Conservation (phyloP, 2,888 invertebrate genomes). For the Callimorpha dominula region DNA sequence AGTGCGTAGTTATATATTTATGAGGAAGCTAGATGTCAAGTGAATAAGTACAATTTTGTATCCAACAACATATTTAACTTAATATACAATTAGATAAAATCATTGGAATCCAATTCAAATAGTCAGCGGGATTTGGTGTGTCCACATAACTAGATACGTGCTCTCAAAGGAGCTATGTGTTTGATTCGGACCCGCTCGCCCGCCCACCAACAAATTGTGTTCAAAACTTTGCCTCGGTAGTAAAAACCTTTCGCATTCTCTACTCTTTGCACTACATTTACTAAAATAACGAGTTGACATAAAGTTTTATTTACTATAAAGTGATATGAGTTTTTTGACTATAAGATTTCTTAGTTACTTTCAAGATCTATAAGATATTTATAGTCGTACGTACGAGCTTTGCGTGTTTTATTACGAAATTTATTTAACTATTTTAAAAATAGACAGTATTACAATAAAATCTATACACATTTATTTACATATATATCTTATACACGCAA, state of each 20-base stretch:
- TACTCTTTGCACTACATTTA: conserved; percentile 53
- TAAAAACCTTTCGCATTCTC: conserved; percentile 59
- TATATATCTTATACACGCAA: too few species aligned
- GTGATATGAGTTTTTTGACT: conserved; percentile 9
- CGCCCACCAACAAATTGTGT: conserved; percentile 65
- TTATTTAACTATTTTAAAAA: too few species aligned
- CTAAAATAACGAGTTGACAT: conserved; percentile 46
- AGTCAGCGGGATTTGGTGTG: conserved; percentile 38
- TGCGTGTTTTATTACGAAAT: too few species aligned
- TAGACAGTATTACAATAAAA: too few species aligned
- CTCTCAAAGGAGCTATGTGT: conserved; percentile 71
- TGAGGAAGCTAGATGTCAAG: background rate
- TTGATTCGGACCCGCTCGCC: conserved; percentile 70
- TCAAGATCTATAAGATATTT: too few species aligned
- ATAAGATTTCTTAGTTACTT: background rate
- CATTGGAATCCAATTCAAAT: conserved; percentile 43
- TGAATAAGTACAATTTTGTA: background rate
- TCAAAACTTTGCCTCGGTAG: conserved; percentile 59
- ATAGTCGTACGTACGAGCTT: too few species aligned
- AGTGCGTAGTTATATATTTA: background rate
- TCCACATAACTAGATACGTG: conserved; percentile 52
- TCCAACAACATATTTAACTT: conserved; percentile 3
- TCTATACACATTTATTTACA: too few species aligned
- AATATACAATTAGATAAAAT: conserved; percentile 41
- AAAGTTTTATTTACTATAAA: conserved; percentile 30